Percentiles rank a stretch among this genome's conserved stretches.
These are phyloP conservation scores for Eulemur mongoz DNA, from an alignment of 2,797 vertebrate genomes.

Conservation along the genomic window DNA sequence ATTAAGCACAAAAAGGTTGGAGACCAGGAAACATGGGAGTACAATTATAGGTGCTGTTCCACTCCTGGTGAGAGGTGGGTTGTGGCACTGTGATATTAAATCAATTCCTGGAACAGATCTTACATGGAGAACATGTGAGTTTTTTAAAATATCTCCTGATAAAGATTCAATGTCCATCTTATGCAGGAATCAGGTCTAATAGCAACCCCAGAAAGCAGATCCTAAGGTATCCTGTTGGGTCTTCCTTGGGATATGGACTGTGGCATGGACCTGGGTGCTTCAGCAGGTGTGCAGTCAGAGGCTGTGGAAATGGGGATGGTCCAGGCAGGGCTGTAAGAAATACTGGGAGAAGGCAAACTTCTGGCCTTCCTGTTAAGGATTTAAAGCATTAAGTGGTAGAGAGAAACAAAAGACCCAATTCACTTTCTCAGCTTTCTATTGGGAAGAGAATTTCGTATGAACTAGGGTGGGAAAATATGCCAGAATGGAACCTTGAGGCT, in stretches of 20 bases:
- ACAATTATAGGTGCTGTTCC: background rate
- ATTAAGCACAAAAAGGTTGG: background rate
- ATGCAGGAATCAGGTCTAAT: background rate
- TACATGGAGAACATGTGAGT: background rate
- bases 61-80: background rate
- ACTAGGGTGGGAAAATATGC: background rate
- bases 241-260: background rate
- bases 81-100: background rate
- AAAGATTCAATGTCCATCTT: background rate
- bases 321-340: background rate
- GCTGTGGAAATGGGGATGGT: background rate
- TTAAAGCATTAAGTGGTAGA: constrained; percentile 10
- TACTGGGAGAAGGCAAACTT: background rate
- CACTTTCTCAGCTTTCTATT: background rate
- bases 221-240: background rate
- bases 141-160: background rate
- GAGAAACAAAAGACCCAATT: background rate
- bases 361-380: background rate
- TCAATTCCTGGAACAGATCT: background rate
- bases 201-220: background rate
- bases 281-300: background rate
- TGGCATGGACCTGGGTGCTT: background rate
- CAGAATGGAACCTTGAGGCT: background rate
- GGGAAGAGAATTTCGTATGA: background rate
- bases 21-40: background rate